Evolutionary conservation across 2,888 invertebrate species (phyloP), one percentile per base, ranked within the genome.

Genomic region (Aspidapion aeneum): DNA sequence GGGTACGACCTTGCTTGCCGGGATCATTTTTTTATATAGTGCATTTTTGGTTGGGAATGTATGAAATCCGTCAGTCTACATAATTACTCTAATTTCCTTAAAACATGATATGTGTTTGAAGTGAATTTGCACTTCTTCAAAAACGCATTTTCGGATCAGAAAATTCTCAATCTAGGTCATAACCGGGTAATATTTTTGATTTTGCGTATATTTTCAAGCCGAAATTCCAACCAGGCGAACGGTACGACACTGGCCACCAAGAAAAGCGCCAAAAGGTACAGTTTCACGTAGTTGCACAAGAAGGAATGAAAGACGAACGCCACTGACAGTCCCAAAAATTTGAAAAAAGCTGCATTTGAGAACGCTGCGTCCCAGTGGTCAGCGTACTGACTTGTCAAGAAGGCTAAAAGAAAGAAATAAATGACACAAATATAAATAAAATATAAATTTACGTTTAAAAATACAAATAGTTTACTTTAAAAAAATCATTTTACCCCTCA

Each of bases 271-370:
- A 85, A 74, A 16, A 78, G 71, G 71, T 83, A 82, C 21, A 83
- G 72, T 69, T 83, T 83, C 66, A 79, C 67, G 74, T 79, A 79
- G 69, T 81, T 82, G 72, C 90, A 90, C 55, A 90, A 80, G 58
- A 84, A 76, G 60, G 86, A 85, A 50, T 89, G 86, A 54, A 87
- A 85, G 0, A 82, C 82, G 72, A 89, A 88, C 7, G 88, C 87
- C 0, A 88, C 74, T 7, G 87, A 85, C 63, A 88, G 76, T 1
- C 90, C 90, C 0, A 86, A 72, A 77, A 83, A 77, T 74, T 85
- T 86, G 79, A 88, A 73, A 79, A 84, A 68, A 75, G 72, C 69
- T 21, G 74, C 72, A 62, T 84, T 73, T 72, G 86, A 86, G 78
- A 89, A 77, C 1, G 85, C 74, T 0, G 83, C 71, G 60, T 79